These are phyloP conservation scores for Pitangus sulphuratus DNA, from an alignment of 2,797 vertebrate genomes.

Conservation along the genomic window DNA sequence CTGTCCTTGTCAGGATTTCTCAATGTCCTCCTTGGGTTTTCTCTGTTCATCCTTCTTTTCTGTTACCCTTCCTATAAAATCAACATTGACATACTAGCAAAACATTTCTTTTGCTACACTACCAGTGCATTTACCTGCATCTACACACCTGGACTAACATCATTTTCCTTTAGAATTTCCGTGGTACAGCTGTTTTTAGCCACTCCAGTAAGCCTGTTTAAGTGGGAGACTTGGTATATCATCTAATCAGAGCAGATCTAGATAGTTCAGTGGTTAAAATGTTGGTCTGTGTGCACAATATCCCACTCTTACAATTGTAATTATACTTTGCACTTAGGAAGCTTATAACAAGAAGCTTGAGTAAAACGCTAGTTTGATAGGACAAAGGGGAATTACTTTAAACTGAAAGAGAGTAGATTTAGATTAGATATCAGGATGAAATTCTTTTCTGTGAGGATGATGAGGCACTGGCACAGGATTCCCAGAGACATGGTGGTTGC, in stretches of 20 bases:
- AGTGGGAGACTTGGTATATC: not conserved
- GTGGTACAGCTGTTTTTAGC: not conserved
- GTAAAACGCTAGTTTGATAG: not conserved
- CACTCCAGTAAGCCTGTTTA: not conserved
- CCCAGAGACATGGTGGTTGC: not conserved
- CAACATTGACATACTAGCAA: not conserved
- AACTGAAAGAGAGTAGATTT: not conserved
- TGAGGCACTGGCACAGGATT: not conserved
- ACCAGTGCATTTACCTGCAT: not conserved
- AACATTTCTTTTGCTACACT: not conserved
- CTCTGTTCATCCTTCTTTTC: not conserved
- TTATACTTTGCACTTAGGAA: not conserved
- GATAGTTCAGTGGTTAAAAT: not conserved
- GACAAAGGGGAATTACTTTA: not conserved
- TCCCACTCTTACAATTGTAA: not conserved
- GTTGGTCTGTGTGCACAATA: not conserved
- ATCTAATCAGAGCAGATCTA: not conserved
- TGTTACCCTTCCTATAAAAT: not conserved
- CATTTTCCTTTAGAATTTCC: not conserved
- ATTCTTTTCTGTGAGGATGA: not conserved
- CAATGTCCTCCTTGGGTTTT: not conserved
- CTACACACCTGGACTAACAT: not conserved
- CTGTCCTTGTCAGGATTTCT: not conserved
- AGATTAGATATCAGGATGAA: not conserved
- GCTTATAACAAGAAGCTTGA: not conserved